Base-by-base conservation (phyloP, 2,113 vertebrate species). In the Stercorarius parasiticus region DNA sequence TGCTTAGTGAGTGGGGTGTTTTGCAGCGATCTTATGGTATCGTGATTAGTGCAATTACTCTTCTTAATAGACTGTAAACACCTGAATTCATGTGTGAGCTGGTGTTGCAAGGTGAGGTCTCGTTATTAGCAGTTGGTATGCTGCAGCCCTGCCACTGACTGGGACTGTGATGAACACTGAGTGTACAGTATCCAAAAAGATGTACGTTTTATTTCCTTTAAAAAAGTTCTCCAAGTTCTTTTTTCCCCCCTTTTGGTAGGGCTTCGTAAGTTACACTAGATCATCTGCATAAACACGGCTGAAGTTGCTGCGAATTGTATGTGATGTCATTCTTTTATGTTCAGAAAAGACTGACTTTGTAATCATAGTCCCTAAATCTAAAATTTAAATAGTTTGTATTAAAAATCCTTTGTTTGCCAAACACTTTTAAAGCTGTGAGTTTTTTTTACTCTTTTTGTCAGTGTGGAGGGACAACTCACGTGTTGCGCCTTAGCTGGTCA, bases 391-490 rank as follows among this genome's bases (percentile, higher is more conserved):
- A 53, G 38, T 78, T 81, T 84, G 8, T 36, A 10, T 82, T 79
- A 49, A 62, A 87, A 62, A 15, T 20, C 16, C 9, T 87, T 72
- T 62, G 32, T 66, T 94, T 88, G 8, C n/a, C 36, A 62, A 82
- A 62, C 12, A 13, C 30, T 65, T 81, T 11, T 38, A 49, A 66
- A 82, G 17, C 62, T 65, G 22, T 47, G 9, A 6, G 3, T 11
- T 42, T 26, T 26, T 49, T 27, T 58, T 1, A 29, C 67, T 38
- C 42, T 74, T 64, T 53, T 92, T 92, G 96, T 84, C 97, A 99
- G 99, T 99, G 99, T 88, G 99, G 99, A 43, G 99, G 99, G 36
- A 99, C 99, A 2, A 99, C 99, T 11, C 99, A 99, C 2, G 99
- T 99, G 52, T 95, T 99, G 59, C 98, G 99, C 45, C 98, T 99